Evolutionary conservation across 2,888 invertebrate species (phyloP), one percentile per base, ranked within the genome.

Genomic region (Leptodirus hochenwartii): DNA sequence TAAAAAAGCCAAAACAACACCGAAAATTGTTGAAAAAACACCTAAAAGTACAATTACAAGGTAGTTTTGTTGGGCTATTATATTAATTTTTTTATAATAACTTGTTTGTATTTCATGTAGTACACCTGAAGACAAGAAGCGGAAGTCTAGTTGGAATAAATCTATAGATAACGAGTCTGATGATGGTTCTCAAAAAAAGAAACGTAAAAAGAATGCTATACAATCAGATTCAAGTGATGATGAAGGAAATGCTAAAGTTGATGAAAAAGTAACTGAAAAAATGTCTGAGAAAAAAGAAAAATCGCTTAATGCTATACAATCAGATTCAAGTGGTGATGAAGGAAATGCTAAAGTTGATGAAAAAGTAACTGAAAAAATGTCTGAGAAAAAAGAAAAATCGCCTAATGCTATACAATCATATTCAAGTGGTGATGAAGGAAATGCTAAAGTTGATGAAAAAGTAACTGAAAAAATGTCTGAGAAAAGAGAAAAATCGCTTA

Each of bases 211-310:
- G 12, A 20, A 27, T 3, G 13, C 34, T 8, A 29, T 39, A 15
- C 12, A 36, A 15, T 38, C 39, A 12, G 40, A 41, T 35, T 36
- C 39, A 15, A 37, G 39, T 32, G 40, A 39, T 15, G 41, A 35
- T 29, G 35, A 39, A 33, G 10, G 17, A 17, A 28, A 28, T 9
- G 17, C 4, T 26, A 12, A 26, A 2, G 8, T 20, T 8, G 25
- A 32, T 4, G 27, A 17, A 2, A 30, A 17, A 20, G 14, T 14
- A 22, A 32, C 14, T 10, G 30, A 29, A 31, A 29, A 33, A n/a
- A 26, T 27, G 22, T 6, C 15, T 12, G 27, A 25, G 15, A n/a
- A 24, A 22, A 15, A 28, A 24, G 33, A 32, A 30, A 25, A 22
- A 23, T 13, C 15, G 3, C 16, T 9, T 28, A n/a, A n/a, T n/a